Conservation (phyloP, 1,140 invertebrate genomes). For the Panulirus ornatus region DNA sequence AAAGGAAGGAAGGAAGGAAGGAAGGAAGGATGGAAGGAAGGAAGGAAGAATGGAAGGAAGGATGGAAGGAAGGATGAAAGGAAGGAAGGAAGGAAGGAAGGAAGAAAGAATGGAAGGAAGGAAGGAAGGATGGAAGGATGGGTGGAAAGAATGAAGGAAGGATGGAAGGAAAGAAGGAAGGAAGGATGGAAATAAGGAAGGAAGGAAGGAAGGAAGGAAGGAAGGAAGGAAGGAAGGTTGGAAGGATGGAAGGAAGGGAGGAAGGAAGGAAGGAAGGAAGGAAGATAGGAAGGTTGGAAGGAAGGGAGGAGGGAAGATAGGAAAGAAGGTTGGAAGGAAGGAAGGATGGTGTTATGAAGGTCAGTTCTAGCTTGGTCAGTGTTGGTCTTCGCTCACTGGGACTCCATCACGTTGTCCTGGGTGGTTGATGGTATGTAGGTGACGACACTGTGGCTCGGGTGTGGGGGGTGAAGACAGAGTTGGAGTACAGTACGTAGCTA, state of each 20-base stretch:
- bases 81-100: neutral
- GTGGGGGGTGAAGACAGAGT: no score
- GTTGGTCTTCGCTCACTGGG: no score
- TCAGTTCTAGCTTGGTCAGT: no score
- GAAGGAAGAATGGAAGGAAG: neutral
- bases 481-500: no score
- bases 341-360: no score
- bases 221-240: neutral
- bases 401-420: no score
- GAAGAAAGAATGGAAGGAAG: neutral
- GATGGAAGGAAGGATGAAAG: neutral
- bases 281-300: neutral
- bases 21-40: neutral
- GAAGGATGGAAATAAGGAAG: neutral
- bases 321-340: no score
- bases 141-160: neutral
- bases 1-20: neutral
- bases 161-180: neutral
- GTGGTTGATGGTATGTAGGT: no score
- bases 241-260: neutral
- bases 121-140: neutral
- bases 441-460: no score
- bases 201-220: neutral
- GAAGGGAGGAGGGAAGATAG: no score
- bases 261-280: neutral